These are phyloP conservation scores for Antennarius striatus DNA, from an alignment of 2,113 vertebrate genomes.

Conservation along the genomic window DNA sequence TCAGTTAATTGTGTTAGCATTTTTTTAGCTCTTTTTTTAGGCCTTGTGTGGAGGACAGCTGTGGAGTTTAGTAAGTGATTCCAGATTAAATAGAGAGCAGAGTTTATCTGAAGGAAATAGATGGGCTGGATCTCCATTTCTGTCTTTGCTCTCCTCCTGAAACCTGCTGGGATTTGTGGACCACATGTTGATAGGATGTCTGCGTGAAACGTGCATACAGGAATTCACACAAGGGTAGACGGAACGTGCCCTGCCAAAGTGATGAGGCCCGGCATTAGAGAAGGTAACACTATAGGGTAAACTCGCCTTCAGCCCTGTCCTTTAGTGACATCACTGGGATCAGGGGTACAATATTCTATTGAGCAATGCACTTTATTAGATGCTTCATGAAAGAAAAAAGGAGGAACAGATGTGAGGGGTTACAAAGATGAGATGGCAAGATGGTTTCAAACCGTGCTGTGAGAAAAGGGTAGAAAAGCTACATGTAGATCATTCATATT, in stretches of 20 bases:
- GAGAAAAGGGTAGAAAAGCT: not conserved
- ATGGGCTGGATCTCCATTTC: conserved; percentile 73
- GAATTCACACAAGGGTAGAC: conserved; percentile 6
- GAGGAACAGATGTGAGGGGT: conserved; percentile 34
- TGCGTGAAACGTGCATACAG: conserved; percentile 22
- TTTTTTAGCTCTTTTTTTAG: conserved; percentile 8
- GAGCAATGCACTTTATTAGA: conserved; percentile 86
- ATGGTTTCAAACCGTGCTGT: not conserved
- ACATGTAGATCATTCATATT: not conserved
- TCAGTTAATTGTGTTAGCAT: not conserved
- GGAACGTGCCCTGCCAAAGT: conserved; percentile 76
- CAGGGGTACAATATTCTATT: conserved; percentile 85
- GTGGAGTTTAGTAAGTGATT: conserved; percentile 24
- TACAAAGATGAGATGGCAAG: conserved; percentile 22
- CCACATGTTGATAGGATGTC: conserved; percentile 63
- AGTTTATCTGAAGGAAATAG: conserved; percentile 46
- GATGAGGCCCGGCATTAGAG: conserved; percentile 84
- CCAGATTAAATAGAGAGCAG: conserved; percentile 36
- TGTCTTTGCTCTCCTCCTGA: conserved; percentile 58
- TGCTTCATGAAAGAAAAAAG: conserved; percentile 83
- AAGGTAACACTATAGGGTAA: conserved; percentile 86
- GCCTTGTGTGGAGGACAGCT: conserved; percentile 5
- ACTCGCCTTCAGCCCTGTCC: conserved; percentile 81
- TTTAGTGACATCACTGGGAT: conserved; percentile 83
- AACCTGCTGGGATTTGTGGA: conserved; percentile 41